Evolutionary conservation across 2,888 invertebrate genomes (phyloP).

Genomic region (Euplagia quadripunctaria): DNA sequence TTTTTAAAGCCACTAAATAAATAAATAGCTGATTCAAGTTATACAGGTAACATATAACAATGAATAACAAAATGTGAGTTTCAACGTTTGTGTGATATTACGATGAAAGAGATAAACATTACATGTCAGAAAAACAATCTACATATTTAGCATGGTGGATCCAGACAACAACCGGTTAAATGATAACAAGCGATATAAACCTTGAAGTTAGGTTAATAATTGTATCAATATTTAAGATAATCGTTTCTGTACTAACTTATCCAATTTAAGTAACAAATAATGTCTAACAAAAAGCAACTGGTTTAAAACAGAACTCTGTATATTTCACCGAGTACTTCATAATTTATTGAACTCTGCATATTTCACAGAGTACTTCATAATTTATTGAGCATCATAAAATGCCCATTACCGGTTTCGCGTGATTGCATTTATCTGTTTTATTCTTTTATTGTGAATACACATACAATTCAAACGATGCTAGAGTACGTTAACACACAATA

Average conservation of each 20-base stretch:
- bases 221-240: not conserved
- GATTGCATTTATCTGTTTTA: slow-evolving; percentile 9
- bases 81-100: no score
- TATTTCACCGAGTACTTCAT: slow-evolving; percentile 1
- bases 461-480: not conserved
- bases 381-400: slow-evolving; percentile 14
- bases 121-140: no score
- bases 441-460: not conserved
- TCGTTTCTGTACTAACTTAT: not conserved
- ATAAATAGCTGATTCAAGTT: no score
- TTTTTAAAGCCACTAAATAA: no score
- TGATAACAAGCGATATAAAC: no score
- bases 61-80: no score
- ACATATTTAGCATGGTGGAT: no score
- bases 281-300: not conserved
- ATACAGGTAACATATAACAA: no score
- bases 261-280: not conserved
- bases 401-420: slow-evolving; percentile 12
- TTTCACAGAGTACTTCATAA: slow-evolving; percentile 4
- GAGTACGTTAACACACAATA: no score
- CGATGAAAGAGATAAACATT: no score
- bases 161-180: no score
- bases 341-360: slow-evolving; percentile 11
- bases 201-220: no score
- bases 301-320: not conserved